Evolutionary conservation across 1,140 invertebrate genomes (phyloP), one percentile per base, ranked within the genome.

Genomic region (Chlorops oryzae): DNA sequence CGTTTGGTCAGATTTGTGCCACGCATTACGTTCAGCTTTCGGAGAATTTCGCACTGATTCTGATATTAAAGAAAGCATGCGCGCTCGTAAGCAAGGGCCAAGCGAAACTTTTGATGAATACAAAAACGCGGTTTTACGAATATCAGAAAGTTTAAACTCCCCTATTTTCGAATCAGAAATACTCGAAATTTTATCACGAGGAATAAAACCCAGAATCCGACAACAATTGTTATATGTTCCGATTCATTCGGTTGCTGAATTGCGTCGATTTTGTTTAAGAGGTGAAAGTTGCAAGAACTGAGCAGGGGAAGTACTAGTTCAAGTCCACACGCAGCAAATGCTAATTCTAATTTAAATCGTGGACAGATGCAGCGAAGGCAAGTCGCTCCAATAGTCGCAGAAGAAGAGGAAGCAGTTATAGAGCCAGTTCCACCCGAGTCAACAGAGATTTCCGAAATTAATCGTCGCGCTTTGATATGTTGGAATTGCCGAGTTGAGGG

Each of bases 101-200:
- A 25, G n/a, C n/a, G 42, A 45, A 32, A 28, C 13, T 17, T 45
- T 45, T 25, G 42, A 45, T 13, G 24, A 25, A 27, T 45, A 27
- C 24, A 21, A 27, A 27, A 25, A 45, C 17, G 21, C 42, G 13
- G 18, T 45, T 12, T 13, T 45, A 4, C 3, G 17, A 25, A 21
- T 28, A 6, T 23, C 13, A 10, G 42, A 45, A 15, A n/a, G 42
- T 18, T 15, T 32, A 27, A 45, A 45, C 12, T 23, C 25, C 9
- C 42, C 42, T n/a, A 13, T 45, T 15, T 25, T 10, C 18, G 24
- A 45, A 27, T 7, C 6, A 3, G 24, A 25, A 25, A 15, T 45
- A 5, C 9, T 45, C 9, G 42, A 45, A 32, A 28, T 15, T 45
- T 20, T 45, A 2, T 27, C 23, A 27, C 23, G 42, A 13, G 32